Evolutionary conservation across 2,797 vertebrate genomes (phyloP).

Genomic region (Onychomys arenicola): DNA sequence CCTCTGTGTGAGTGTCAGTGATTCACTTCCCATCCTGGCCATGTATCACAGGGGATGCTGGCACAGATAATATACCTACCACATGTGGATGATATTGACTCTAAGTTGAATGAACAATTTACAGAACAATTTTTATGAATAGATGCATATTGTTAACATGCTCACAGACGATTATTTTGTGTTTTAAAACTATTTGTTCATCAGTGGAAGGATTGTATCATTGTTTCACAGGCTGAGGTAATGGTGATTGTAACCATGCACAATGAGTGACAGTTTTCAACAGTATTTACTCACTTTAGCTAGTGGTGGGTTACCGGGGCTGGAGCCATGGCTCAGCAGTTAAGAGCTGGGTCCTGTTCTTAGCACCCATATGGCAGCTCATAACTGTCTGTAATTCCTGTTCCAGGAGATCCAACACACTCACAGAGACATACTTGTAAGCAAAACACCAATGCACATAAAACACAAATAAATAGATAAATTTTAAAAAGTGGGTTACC

Average conservation of each 20-base stretch:
- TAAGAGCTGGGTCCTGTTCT: neutral
- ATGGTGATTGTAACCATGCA: neutral
- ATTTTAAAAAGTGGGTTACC: neutral
- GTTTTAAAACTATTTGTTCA: constrained; percentile 6
- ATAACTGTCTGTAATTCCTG: neutral
- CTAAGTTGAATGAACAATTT: neutral
- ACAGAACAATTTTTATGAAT: neutral
- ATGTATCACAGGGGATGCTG: neutral
- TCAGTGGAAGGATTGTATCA: neutral
- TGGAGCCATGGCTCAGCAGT: neutral
- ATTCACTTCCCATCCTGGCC: neutral
- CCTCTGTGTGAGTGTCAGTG: neutral
- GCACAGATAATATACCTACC: neutral
- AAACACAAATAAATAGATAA: neutral
- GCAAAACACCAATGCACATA: neutral
- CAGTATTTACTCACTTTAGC: neutral
- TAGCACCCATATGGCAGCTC: neutral
- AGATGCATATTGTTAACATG: neutral
- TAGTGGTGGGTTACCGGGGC: neutral
- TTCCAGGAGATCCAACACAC: neutral
- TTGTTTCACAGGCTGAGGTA: neutral
- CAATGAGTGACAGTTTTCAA: neutral
- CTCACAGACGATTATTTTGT: neutral
- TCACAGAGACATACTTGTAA: neutral
- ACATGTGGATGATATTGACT: neutral